Conservation (phyloP, 2,797 vertebrate genomes). For the Percopsis omiscomaycus region DNA sequence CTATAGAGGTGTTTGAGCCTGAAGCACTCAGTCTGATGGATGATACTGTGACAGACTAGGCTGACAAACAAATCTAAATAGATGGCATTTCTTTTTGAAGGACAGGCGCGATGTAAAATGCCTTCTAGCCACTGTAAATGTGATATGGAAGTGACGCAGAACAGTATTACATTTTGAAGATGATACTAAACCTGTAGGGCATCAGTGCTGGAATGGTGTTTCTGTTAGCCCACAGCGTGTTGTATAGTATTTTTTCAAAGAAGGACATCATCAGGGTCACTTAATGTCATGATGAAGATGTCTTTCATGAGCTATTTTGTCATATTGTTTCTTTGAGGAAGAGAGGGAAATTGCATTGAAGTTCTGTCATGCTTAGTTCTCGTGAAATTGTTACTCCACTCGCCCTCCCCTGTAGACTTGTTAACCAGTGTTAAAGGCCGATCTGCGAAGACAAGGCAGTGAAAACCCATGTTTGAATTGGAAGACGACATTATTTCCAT, state of each 20-base stretch:
- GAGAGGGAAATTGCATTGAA: neutral
- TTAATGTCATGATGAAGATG: neutral
- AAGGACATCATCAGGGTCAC: slow-evolving; percentile 8
- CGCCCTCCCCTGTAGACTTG: slow-evolving; percentile 59
- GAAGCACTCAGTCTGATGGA: slow-evolving; percentile 21
- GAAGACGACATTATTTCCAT: slow-evolving; percentile 39
- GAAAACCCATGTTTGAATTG: slow-evolving; percentile 62
- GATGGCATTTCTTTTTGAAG: slow-evolving; percentile 3
- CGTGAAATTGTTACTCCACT: slow-evolving; percentile 56
- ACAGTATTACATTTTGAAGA: slow-evolving; percentile 5
- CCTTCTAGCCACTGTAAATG: slow-evolving; percentile 11
- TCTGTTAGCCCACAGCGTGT: neutral
- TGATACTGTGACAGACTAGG: slow-evolving; percentile 13
- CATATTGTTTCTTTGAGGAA: neutral
- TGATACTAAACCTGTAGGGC: neutral
- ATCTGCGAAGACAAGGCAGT: slow-evolving; percentile 48
- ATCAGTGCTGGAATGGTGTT: neutral
- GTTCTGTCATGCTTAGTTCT: slow-evolving; percentile 44
- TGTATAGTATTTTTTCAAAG: neutral
- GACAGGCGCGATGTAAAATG: slow-evolving; percentile 10
- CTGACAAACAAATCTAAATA: slow-evolving; percentile 8
- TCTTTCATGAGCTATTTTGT: slow-evolving; percentile 14
- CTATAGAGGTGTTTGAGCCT: slow-evolving; percentile 21
- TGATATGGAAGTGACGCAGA: slow-evolving; percentile 14
- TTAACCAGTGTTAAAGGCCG: slow-evolving; percentile 56